phyloP scores from a whole-genome alignment of 2,888 invertebrate species.

The Pyrrhia umbra region DNA sequence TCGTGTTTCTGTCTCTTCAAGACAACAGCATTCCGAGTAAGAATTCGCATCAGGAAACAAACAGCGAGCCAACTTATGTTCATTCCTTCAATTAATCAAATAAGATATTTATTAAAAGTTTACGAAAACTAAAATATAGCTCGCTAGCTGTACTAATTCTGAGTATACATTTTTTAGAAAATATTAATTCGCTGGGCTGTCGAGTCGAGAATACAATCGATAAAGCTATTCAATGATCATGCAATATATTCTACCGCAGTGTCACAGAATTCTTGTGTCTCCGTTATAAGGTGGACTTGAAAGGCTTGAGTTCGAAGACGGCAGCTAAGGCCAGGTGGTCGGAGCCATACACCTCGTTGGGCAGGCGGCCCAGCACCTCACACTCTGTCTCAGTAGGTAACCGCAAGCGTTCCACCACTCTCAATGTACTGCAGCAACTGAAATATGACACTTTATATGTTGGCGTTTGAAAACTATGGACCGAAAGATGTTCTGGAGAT shows the following conservation, averaged over 20 bases:
- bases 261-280: not conserved
- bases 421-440: conserved; percentile 81
- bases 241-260: not conserved
- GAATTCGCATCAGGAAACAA: not conserved
- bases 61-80: not conserved
- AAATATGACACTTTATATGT: conserved; percentile 48
- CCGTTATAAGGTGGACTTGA: conserved; percentile 63
- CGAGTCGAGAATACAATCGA: not conserved
- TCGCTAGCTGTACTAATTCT: too few relatives aligned
- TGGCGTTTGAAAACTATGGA: too few relatives aligned
- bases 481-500: too few relatives aligned
- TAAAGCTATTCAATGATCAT: not conserved
- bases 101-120: too few relatives aligned
- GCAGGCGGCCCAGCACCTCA: conserved; percentile 90
- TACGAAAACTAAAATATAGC: not conserved
- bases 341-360: conserved; percentile 94
- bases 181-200: not conserved
- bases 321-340: conserved; percentile 96
- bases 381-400: conserved; percentile 92
- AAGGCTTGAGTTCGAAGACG: conserved; percentile 90
- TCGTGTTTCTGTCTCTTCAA: too few relatives aligned
- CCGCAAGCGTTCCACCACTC: conserved; percentile 91
- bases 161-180: too few relatives aligned
- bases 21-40: not conserved
- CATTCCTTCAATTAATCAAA: not conserved